Evolutionary conservation across 2,797 vertebrate species (phyloP).

Genomic region (Rhincodon typus): DNA sequence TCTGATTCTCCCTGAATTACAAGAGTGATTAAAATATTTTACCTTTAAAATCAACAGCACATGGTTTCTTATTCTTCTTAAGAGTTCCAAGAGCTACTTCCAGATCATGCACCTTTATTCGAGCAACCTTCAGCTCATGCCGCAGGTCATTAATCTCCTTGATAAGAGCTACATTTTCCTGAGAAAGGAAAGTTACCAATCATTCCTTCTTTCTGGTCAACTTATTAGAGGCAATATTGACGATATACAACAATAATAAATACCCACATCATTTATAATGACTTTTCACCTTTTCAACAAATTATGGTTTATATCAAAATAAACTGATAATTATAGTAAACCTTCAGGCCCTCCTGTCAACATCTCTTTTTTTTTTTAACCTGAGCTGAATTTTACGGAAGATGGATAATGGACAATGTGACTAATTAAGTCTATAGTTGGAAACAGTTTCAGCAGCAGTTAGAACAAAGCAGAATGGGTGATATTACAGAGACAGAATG

Average conservation of each 20-base stretch:
- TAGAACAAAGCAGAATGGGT: not conserved
- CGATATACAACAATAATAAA: not conserved
- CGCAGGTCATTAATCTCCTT: slow-evolving; percentile 77
- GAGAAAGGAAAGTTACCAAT: slow-evolving; percentile 39
- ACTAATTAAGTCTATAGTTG: not conserved
- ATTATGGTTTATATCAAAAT: not conserved
- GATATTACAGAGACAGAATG: not conserved
- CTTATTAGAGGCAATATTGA: not conserved
- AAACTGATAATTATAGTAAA: not conserved
- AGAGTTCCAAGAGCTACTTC: slow-evolving; percentile 50
- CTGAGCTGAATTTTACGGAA: not conserved
- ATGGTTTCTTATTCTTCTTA: slow-evolving; percentile 46
- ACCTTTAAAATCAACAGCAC: slow-evolving; percentile 22
- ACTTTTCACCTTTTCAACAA: not conserved
- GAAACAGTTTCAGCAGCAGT: not conserved
- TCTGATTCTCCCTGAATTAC: not conserved
- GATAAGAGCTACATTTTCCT: slow-evolving; percentile 80
- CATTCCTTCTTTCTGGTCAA: not conserved
- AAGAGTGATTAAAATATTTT: not conserved
- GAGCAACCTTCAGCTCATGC: slow-evolving; percentile 61
- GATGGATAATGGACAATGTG: not conserved
- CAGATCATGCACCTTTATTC: slow-evolving; percentile 56
- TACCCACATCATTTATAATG: not conserved
- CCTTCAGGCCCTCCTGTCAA: not conserved
- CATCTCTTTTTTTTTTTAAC: not conserved